A percentile compares a stretch with the other conserved stretches of the same genome.
These are phyloP conservation scores for Sturnira hondurensis DNA, from an alignment of 2,113 vertebrate genomes.

Conservation along the genomic window DNA sequence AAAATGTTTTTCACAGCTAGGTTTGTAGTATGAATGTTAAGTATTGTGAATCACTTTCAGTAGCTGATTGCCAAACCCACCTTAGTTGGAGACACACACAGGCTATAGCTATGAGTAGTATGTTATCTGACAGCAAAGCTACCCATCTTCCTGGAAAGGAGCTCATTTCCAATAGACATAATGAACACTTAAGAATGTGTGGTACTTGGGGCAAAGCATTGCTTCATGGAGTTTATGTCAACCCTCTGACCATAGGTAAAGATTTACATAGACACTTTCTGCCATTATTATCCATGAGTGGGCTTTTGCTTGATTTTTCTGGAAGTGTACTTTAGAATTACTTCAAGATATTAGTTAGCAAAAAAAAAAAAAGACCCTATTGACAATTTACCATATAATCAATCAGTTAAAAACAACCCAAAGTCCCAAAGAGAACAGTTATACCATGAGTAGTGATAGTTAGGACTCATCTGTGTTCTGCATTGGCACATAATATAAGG, in stretches of 20 bases:
- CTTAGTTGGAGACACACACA: background rate
- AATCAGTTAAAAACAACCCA: background rate
- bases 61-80: background rate
- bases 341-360: background rate
- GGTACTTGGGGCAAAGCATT: background rate
- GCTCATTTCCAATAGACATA: slow-evolving; percentile 30
- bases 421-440: background rate
- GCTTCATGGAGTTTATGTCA: background rate
- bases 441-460: background rate
- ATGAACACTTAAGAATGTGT: background rate
- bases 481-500: background rate
- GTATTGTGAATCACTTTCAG: background rate
- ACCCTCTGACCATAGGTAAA: background rate
- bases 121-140: background rate
- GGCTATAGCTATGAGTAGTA: background rate
- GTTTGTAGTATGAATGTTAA: background rate
- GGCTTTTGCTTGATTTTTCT: background rate
- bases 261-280: background rate
- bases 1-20: background rate
- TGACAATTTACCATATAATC: background rate
- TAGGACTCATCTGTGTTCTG: background rate
- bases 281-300: background rate
- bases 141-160: background rate
- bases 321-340: background rate
- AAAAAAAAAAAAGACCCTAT: background rate